Evolutionary conservation across 2,113 vertebrate genomes (phyloP).

Genomic region (Gymnarchus niloticus): DNA sequence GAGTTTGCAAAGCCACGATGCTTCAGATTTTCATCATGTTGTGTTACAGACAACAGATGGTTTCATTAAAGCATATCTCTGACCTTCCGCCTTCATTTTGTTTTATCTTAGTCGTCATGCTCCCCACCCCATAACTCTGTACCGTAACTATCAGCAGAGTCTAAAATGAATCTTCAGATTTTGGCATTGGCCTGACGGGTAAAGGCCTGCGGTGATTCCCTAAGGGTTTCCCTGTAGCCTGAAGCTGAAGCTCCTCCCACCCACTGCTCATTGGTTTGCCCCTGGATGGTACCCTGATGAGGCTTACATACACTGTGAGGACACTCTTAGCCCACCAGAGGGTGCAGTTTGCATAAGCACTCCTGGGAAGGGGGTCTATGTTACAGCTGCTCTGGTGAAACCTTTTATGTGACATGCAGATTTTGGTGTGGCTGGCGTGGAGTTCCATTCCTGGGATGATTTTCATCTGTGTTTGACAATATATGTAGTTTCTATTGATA

Average conservation of each 20-base stretch:
- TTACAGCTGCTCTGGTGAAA: not conserved
- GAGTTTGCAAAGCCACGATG: not conserved
- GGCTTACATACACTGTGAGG: not conserved
- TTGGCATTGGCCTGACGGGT: not conserved
- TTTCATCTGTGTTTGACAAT: not conserved
- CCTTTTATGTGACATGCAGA: not conserved
- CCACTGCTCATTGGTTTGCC: not conserved
- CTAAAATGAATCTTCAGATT: not conserved
- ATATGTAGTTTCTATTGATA: too few species aligned
- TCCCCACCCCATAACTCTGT: not conserved
- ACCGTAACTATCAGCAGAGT: not conserved
- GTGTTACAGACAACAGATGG: constrained; percentile 16
- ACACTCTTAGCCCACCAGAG: not conserved
- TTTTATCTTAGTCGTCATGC: not conserved
- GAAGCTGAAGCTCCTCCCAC: not conserved
- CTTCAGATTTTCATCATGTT: constrained; percentile 6
- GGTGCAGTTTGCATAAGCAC: not conserved
- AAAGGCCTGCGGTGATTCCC: not conserved
- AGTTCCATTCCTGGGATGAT: not conserved
- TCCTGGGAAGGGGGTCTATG: not conserved
- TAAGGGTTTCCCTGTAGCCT: not conserved
- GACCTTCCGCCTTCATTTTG: not conserved
- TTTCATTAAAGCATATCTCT: constrained; percentile 18
- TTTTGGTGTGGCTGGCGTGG: not conserved
- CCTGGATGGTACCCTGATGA: not conserved